A percentile compares a stretch with the other conserved stretches of the same genome.
Conservation (phyloP, 1,140 invertebrate genomes). For the Cyphomyrmex costatus region DNA sequence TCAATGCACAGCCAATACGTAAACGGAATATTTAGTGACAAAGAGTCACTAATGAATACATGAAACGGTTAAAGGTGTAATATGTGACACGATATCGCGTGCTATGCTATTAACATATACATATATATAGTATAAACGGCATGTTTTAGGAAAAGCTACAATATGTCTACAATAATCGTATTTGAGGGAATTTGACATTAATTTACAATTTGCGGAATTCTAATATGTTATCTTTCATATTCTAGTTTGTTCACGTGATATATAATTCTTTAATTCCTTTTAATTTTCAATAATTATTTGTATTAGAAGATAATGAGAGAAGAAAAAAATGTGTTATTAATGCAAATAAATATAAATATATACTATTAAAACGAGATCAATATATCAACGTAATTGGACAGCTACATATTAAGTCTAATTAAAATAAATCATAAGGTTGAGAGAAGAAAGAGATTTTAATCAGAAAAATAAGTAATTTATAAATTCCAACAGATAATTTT, state of each 20-base stretch:
- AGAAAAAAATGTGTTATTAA: neutral
- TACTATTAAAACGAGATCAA: neutral
- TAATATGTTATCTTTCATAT: neutral
- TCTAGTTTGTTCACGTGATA: neutral
- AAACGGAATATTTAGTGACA: conserved; percentile 53
- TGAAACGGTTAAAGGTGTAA: conserved; percentile 39
- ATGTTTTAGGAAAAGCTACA: neutral
- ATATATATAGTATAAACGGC: neutral
- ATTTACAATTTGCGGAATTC: neutral
- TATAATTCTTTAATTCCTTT: neutral
- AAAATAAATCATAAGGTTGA: neutral
- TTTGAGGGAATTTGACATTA: neutral
- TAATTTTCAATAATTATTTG: neutral
- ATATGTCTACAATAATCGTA: neutral
- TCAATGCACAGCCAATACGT: conserved; percentile 13
- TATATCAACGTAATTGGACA: neutral
- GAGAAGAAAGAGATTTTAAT: conserved; percentile 22
- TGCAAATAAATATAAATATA: neutral
- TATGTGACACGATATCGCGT: conserved; percentile 10
- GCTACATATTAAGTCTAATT: neutral
- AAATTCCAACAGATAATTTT: conserved; percentile 25
- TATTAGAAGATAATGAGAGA: neutral
- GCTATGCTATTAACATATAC: neutral
- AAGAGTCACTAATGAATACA: conserved; percentile 49
- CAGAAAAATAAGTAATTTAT: neutral